Base-by-base conservation (phyloP, 2,113 vertebrate species). In the Oxygymnocypris stewartii region DNA sequence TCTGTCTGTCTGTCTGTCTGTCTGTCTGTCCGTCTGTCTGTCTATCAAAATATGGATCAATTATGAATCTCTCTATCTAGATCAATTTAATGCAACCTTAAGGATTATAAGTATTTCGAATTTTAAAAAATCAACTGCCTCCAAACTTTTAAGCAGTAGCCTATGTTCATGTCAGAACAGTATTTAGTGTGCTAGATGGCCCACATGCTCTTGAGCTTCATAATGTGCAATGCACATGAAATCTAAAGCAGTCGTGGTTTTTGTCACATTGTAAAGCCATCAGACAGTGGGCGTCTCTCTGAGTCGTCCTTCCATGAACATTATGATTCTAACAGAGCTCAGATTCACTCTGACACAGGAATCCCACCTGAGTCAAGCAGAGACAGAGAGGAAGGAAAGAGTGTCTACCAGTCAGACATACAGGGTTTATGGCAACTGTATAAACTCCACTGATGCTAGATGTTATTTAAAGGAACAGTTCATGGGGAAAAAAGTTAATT, bases 211-310 rank as follows among this genome's bases (percentile, higher is more conserved):
- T 13, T 44, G 42, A 28, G n/a, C 16, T 61, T 79, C 54, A 25
- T 7, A 78, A 8, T 25, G 25, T 78, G 25, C 54, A 42, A 10
- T 11, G 61, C 79, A 44, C n/a, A 28, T 42, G 79, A 81, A 47
- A 81, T 54, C 49, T 78, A 16, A 35, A 54, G 76, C 76, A 31
- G 47, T 63, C 4, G 35, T 47, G 40, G 1, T 11, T 82, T 89
- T 77, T 63, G 89, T 92, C 91, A 91, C 86, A 84, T 92, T 94
- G 94, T 92, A 94, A 95, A 95, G 88, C 89, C 90, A 95, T 95
- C 93, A 94, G 89, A 89, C 47, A 71, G 89, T 90, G 87, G 88
- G 91, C 88, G 88, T 76, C 13, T 78, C 76, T 78, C 25, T 89
- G 87, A 4, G 63, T 85, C 87, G 88, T 88, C 88, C 90, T 84